Conservation (phyloP, 2,113 vertebrate species). For the Megaptera novaeangliae region DNA sequence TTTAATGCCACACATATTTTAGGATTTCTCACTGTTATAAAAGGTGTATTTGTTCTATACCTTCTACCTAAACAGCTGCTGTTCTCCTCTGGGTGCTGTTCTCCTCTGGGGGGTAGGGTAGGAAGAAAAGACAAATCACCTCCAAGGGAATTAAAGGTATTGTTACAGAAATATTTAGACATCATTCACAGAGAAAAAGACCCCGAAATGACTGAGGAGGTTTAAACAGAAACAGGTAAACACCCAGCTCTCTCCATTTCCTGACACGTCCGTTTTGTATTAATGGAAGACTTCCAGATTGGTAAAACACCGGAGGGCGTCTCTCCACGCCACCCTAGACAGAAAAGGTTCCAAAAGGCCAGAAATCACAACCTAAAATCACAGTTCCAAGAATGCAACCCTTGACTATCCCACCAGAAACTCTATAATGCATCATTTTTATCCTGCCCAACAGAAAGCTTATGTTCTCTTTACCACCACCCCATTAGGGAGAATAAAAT, state of each 20-base stretch:
- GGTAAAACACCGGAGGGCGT: constrained; percentile 63
- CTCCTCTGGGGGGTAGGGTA: neutral
- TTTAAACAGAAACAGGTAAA: constrained; percentile 48
- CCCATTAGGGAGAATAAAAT: constrained; percentile 48
- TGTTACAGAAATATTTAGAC: neutral
- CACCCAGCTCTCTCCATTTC: constrained; percentile 10
- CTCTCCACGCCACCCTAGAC: constrained; percentile 40
- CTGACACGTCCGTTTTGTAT: constrained; percentile 32
- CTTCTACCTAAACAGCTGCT: constrained; percentile 20
- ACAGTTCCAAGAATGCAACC: constrained; percentile 33
- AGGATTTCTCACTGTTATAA: neutral
- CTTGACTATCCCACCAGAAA: constrained; percentile 60
- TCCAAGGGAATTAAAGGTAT: constrained; percentile 20
- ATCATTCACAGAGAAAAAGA: neutral
- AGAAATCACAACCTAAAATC: constrained; percentile 60
- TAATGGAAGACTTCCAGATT: constrained; percentile 66
- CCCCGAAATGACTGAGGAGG: neutral
- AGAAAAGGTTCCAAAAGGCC: constrained; percentile 51
- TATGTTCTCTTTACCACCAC: neutral
- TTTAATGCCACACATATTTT: constrained; percentile 50
- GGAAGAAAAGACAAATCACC: constrained; percentile 14
- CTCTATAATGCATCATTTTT: constrained; percentile 52
- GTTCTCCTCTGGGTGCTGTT: constrained; percentile 21
- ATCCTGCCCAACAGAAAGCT: constrained; percentile 7
- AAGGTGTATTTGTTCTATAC: constrained; percentile 25